phyloP scores from a whole-genome alignment of 2,113 vertebrate genomes.

The Notarius quadriscutis region DNA sequence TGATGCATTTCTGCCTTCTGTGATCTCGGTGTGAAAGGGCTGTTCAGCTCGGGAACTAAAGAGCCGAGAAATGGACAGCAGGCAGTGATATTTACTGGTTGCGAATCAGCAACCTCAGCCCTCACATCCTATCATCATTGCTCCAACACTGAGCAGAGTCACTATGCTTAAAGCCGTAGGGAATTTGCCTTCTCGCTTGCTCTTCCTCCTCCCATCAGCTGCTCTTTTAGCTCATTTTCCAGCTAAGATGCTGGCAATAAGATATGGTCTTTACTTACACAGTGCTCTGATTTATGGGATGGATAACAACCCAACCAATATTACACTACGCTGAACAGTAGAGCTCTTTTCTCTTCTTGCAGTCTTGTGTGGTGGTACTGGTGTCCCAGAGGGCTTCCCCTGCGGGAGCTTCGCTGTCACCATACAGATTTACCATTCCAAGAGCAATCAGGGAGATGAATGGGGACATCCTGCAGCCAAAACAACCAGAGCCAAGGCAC shows the following conservation, averaged over 20 bases:
- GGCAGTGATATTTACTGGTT: not conserved
- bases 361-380: conserved; percentile 22
- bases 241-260: not conserved
- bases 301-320: conserved; percentile 2
- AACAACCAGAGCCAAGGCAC: conserved; percentile 13
- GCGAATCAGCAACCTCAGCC: conserved; percentile 27
- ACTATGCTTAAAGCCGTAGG: not conserved
- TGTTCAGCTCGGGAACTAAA: not conserved
- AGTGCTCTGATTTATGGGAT: conserved; percentile 29
- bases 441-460: conserved; percentile 34
- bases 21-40: not conserved
- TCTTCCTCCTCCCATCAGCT: not conserved
- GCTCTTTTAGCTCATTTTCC: not conserved
- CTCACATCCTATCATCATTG: conserved; percentile 28
- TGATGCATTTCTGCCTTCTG: not conserved
- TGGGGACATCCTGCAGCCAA: conserved; percentile 30
- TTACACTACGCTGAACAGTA: not conserved
- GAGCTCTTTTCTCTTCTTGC: not conserved
- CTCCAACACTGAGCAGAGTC: conserved; percentile 5
- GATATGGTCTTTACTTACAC: not conserved
- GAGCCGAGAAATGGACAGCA: not conserved
- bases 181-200: not conserved
- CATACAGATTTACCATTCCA: conserved; percentile 38
- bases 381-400: conserved; percentile 16
- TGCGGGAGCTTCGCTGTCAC: conserved; percentile 15